These are phyloP conservation scores for Smittia sp. DNA, from an alignment of 2,888 invertebrate species.

Conservation along the genomic window DNA sequence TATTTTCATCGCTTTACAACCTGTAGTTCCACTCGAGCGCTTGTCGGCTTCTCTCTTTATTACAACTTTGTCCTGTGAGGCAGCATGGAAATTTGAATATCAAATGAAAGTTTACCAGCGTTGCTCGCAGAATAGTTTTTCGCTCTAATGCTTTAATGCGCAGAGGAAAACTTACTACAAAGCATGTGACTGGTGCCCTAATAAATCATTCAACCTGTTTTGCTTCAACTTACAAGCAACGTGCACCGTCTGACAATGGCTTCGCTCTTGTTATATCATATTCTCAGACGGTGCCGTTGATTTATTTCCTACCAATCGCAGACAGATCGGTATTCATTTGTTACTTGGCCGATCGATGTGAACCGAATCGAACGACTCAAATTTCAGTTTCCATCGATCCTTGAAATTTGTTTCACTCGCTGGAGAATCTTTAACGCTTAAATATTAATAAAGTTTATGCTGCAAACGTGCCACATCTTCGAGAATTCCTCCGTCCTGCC, in stretches of 20 bases:
- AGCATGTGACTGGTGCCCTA: neutral
- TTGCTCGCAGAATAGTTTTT: slow-evolving; percentile 23
- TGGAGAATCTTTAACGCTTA: slow-evolving; percentile 17
- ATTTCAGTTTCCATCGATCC: too few relatives aligned
- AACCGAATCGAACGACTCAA: too few relatives aligned
- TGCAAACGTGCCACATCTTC: slow-evolving; percentile 8
- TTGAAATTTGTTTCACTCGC: neutral
- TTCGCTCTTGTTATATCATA: neutral
- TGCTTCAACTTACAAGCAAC: neutral
- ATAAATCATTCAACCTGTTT: slow-evolving; percentile 38
- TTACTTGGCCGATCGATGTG: too few relatives aligned
- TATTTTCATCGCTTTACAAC: slow-evolving; percentile 3
- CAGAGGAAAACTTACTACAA: neutral
- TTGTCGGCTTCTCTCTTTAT: neutral
- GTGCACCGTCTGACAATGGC: neutral
- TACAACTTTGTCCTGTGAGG: neutral
- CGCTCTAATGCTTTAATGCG: slow-evolving; percentile 34
- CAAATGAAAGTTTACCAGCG: neutral
- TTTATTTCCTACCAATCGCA: neutral
- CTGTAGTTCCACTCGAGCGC: neutral
- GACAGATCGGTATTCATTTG: neutral
- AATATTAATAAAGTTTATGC: slow-evolving; percentile 18
- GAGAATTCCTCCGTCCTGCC: neutral
- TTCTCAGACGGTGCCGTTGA: neutral
- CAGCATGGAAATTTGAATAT: neutral